Evolutionary conservation across 2,113 vertebrate genomes (phyloP).

Genomic region (Phasianus colchicus): DNA sequence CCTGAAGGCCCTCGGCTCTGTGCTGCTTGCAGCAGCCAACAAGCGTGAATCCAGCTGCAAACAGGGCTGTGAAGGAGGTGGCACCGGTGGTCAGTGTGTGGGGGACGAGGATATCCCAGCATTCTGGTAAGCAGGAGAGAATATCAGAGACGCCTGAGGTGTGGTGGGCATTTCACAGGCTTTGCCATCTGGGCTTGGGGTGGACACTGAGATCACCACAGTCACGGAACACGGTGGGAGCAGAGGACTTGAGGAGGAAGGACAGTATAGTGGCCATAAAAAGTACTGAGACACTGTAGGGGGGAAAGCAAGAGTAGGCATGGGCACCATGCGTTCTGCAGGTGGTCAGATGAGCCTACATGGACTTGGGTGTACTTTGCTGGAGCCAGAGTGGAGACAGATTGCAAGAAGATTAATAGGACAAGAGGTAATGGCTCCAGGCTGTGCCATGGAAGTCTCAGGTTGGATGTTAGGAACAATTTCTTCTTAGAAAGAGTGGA

Average conservation of each 20-base stretch:
- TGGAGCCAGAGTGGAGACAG: no score
- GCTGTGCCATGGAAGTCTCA: no score
- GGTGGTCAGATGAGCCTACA: no score
- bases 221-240: background rate
- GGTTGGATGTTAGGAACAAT: no score
- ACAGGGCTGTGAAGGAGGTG: accelerated
- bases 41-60: background rate
- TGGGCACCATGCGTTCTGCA: background rate
- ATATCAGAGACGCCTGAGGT: background rate
- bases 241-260: background rate
- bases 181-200: background rate
- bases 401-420: no score
- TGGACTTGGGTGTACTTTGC: no score
- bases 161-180: background rate
- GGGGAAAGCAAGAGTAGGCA: background rate
- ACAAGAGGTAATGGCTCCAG: no score
- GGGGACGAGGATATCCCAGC: no score
- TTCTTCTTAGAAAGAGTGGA: no score
- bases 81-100: accelerated
- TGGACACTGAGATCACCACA: accelerated
- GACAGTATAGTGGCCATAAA: background rate
- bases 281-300: background rate
- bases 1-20: background rate
- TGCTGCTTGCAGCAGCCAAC: accelerated
- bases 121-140: background rate